These are phyloP conservation scores for Hassar affinis DNA, from an alignment of 2,113 vertebrate species.

Conservation along the genomic window DNA sequence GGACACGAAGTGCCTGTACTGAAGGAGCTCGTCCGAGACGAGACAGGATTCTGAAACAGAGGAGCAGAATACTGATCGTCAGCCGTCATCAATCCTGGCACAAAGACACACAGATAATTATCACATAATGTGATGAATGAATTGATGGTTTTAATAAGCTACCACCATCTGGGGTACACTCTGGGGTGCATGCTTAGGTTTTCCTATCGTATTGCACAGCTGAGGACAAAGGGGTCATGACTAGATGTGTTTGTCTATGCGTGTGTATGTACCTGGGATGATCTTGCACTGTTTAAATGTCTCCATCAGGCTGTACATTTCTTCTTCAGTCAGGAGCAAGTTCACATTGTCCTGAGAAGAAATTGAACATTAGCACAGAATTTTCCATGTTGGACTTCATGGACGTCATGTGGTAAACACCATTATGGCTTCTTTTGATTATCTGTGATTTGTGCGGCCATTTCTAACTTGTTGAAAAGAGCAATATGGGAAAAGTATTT, in stretches of 20 bases:
- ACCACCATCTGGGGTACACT: too few species aligned
- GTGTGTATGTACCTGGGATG: constrained; percentile 80
- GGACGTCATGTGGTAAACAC: not conserved
- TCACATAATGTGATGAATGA: constrained; percentile 26
- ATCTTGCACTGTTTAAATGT: constrained; percentile 88
- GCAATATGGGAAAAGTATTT: not conserved
- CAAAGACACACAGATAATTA: constrained; percentile 36
- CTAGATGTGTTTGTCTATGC: not conserved
- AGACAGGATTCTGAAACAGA: constrained; percentile 61
- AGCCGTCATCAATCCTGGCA: constrained; percentile 4
- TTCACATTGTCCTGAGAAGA: constrained; percentile 88
- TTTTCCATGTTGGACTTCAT: not conserved
- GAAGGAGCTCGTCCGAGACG: constrained; percentile 87
- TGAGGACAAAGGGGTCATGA: not conserved
- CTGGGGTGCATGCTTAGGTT: not conserved
- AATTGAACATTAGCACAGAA: constrained; percentile 10
- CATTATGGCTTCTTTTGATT: not conserved
- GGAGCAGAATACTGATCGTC: constrained; percentile 9
- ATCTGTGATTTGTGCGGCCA: not conserved
- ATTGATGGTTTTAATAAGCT: constrained; percentile 29
- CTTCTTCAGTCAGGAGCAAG: constrained; percentile 91
- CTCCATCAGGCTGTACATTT: constrained; percentile 93
- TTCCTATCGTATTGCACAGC: not conserved
- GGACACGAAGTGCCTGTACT: constrained; percentile 88
- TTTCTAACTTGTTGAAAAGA: not conserved